Percentiles rank a stretch among this genome's conserved stretches.
Evolutionary conservation across 2,797 vertebrate species (phyloP).

Genomic region (Balearica regulorum): DNA sequence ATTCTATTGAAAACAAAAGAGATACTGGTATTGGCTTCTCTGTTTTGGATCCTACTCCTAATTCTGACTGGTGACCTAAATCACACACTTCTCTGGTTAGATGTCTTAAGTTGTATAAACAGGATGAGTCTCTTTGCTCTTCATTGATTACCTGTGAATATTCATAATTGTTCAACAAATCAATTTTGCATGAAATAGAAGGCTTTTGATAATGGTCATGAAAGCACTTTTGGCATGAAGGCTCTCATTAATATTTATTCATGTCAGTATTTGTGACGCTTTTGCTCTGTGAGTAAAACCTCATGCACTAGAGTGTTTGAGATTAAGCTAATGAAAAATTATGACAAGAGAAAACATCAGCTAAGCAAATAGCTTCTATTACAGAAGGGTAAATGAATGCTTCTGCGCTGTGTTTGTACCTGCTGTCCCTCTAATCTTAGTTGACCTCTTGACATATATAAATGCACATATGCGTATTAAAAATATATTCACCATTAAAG

Average conservation of each 20-base stretch:
- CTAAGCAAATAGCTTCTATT: not conserved
- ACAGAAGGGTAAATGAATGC: not conserved
- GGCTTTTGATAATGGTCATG: not conserved
- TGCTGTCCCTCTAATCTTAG: not conserved
- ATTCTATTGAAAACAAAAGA: not conserved
- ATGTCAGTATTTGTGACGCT: not conserved
- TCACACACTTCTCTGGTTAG: not conserved
- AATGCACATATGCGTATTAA: not conserved
- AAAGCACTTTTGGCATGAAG: not conserved
- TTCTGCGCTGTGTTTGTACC: not conserved
- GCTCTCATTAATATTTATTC: not conserved
- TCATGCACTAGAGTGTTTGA: not conserved
- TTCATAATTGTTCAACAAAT: conserved; percentile 28
- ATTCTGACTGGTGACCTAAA: not conserved
- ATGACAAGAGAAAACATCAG: not conserved
- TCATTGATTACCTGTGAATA: not conserved
- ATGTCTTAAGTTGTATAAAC: not conserved
- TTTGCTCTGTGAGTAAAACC: not conserved
- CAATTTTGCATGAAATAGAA: not conserved
- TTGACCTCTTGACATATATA: not conserved
- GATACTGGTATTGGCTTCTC: not conserved
- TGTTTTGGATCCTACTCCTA: not conserved
- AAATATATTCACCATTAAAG: not conserved
- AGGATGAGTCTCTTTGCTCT: not conserved
- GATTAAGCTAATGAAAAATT: not conserved